These are phyloP conservation scores for Triplophysa tibetana DNA, from an alignment of 2,113 vertebrate genomes.

Conservation along the genomic window DNA sequence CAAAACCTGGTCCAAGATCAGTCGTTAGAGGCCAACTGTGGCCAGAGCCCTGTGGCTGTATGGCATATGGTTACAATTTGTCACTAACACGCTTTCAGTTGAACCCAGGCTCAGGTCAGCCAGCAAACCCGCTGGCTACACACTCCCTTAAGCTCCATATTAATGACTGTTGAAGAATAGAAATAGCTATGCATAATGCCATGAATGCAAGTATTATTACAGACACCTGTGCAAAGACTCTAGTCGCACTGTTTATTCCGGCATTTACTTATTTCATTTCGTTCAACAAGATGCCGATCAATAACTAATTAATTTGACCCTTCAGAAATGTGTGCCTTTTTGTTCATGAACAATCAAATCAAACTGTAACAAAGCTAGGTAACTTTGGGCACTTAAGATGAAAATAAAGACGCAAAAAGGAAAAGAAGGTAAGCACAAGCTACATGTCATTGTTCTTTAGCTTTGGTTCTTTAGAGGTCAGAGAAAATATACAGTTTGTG, in stretches of 20 bases:
- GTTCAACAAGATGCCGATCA: conserved; percentile 68
- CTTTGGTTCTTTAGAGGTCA: not conserved
- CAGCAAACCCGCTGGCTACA: conserved; percentile 47
- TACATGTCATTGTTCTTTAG: not conserved
- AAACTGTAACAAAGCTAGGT: conserved; percentile 56
- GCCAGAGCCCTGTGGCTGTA: conserved; percentile 34
- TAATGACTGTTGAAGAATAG: conserved; percentile 68
- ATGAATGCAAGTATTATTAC: conserved; percentile 62
- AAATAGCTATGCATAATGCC: conserved; percentile 67
- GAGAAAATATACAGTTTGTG: no score
- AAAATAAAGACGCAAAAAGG: not conserved
- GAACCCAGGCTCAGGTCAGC: conserved; percentile 52
- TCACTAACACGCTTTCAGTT: conserved; percentile 48
- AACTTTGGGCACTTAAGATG: conserved; percentile 43
- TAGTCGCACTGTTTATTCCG: conserved; percentile 59
- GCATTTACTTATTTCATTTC: conserved; percentile 72
- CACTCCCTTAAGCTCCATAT: conserved; percentile 50
- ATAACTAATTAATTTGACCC: conserved; percentile 78
- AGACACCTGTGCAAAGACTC: conserved; percentile 61
- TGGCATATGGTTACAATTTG: conserved; percentile 47
- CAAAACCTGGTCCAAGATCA: conserved; percentile 34
- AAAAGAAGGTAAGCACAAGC: not conserved
- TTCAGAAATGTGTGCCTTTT: conserved; percentile 59
- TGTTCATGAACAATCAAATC: conserved; percentile 58
- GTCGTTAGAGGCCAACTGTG: conserved; percentile 30